These are phyloP conservation scores for Thripadectes ignobilis DNA, from an alignment of 2,797 vertebrate species.

Conservation along the genomic window DNA sequence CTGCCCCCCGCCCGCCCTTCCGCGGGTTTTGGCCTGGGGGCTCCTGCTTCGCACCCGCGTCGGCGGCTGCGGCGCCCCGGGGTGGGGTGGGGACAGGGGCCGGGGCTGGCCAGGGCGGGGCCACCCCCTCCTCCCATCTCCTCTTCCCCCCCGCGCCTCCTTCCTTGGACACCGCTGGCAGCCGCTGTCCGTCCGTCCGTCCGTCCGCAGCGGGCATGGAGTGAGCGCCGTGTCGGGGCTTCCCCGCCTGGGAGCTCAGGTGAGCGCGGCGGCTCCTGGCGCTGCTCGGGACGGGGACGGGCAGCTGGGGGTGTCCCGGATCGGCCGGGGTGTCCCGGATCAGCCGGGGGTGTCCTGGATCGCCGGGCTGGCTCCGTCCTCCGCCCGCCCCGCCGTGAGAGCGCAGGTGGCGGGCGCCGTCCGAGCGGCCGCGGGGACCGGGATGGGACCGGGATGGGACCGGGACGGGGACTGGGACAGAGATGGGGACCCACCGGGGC, in stretches of 20 bases:
- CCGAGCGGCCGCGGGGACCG: background rate
- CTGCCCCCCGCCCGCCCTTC: background rate
- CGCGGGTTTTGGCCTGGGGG: constrained; percentile 11
- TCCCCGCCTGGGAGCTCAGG: constrained; percentile 20
- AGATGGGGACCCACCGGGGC: background rate
- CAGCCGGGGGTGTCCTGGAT: background rate
- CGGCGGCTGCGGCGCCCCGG: background rate
- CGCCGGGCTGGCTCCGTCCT: background rate
- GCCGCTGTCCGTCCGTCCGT: background rate
- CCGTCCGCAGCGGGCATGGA: background rate
- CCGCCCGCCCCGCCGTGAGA: background rate
- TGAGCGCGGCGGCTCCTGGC: background rate
- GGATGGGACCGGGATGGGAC: background rate
- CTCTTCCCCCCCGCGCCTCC: background rate
- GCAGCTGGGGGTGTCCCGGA: background rate
- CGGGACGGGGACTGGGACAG: background rate
- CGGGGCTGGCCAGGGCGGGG: background rate
- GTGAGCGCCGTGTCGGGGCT: background rate
- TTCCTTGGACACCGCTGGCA: background rate
- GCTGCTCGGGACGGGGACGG: background rate
- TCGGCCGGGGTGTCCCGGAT: background rate
- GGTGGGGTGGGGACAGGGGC: background rate
- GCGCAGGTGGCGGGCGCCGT: background rate
- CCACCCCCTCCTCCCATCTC: background rate
- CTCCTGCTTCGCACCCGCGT: background rate